Conservation (phyloP, 1,140 invertebrate species). For the Eulimnadia texana region DNA sequence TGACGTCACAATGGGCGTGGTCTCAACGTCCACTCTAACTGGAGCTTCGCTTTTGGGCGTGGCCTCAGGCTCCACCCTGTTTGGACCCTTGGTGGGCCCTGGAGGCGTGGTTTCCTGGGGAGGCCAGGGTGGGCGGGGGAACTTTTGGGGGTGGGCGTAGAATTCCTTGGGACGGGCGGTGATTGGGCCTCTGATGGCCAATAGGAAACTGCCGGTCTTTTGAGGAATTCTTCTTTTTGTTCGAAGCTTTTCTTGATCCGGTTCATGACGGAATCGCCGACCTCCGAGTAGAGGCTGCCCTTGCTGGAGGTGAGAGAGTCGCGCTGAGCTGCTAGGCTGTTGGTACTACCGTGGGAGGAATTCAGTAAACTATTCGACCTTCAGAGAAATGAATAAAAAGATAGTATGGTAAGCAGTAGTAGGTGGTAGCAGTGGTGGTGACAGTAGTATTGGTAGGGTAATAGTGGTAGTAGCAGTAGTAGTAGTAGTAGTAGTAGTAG, state of each 20-base stretch:
- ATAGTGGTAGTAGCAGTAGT: too few relatives aligned
- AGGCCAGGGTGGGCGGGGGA: slow-evolving; percentile 55
- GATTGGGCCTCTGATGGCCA: not conserved
- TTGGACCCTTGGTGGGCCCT: too few relatives aligned
- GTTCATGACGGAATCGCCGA: slow-evolving; percentile 19
- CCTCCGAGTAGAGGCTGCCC: not conserved
- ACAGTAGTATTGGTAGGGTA: too few relatives aligned
- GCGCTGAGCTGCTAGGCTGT: not conserved
- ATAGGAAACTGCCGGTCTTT: slow-evolving; percentile 49
- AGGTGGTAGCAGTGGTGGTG: too few relatives aligned
- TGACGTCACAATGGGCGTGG: not conserved
- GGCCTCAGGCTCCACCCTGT: too few relatives aligned
- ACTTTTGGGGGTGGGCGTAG: slow-evolving; percentile 56
- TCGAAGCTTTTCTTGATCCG: slow-evolving; percentile 65
- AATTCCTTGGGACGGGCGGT: slow-evolving; percentile 46
- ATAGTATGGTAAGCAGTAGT: too few relatives aligned
- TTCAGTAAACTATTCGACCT: not conserved
- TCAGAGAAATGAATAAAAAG: not conserved
- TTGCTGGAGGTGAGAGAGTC: not conserved
- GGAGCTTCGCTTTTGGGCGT: not conserved
- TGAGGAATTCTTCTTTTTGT: slow-evolving; percentile 73
- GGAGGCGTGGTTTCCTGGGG: slow-evolving; percentile 32
- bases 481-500: too few relatives aligned
- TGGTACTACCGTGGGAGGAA: not conserved
- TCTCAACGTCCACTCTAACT: not conserved